Evolutionary conservation across 2,888 invertebrate genomes (phyloP).

Genomic region (Hipparchia sbordonii): DNA sequence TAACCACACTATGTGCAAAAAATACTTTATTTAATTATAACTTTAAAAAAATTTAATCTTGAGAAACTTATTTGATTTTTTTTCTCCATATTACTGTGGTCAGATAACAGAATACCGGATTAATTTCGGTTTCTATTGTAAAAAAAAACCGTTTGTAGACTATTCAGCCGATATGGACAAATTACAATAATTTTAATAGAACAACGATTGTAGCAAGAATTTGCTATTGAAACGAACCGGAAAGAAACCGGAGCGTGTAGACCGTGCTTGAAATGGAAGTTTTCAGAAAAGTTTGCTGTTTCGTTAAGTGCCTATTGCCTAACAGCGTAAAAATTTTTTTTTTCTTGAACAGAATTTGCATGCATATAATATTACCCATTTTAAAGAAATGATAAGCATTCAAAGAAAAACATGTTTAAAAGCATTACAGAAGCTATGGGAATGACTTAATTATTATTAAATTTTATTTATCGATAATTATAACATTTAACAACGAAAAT

Average conservation of each 20-base stretch:
- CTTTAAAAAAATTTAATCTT: background rate
- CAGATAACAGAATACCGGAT: background rate
- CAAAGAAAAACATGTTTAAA: background rate
- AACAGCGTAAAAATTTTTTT: background rate
- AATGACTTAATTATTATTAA: conserved; percentile 13
- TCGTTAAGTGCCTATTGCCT: background rate
- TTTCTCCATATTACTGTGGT: background rate
- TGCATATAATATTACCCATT: background rate
- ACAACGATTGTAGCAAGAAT: too few relatives aligned
- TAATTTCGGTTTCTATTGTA: background rate
- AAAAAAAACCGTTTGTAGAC: background rate
- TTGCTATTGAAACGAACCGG: background rate
- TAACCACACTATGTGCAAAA: conserved; percentile 4
- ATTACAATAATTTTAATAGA: background rate
- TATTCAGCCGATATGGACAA: background rate
- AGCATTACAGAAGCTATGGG: background rate
- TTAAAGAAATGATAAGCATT: background rate
- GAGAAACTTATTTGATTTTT: background rate
- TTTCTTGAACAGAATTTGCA: background rate
- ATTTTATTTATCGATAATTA: background rate
- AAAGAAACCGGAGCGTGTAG: conserved; percentile 8
- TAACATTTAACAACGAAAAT: background rate
- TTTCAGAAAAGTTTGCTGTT: background rate
- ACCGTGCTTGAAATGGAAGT: background rate
- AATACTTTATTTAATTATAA: background rate